Evolutionary conservation across 2,888 invertebrate species (phyloP).

Genomic region (Ceramica pisi): DNA sequence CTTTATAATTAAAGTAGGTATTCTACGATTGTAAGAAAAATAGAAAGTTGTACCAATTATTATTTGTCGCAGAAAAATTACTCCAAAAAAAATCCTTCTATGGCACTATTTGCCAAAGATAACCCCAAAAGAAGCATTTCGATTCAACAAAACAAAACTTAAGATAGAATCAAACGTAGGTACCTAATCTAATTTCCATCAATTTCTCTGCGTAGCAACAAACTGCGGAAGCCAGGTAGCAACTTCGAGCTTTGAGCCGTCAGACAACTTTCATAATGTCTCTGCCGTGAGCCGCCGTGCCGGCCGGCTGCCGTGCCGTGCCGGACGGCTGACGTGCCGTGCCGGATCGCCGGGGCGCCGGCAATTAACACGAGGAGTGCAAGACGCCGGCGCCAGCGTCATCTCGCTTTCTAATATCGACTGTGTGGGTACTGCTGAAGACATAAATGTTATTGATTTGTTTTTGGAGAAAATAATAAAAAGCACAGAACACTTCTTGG

Average conservation of each 20-base stretch:
- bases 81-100: neutral
- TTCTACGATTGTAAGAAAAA: neutral
- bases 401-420: slow-evolving; percentile 84
- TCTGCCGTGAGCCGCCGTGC: slow-evolving; percentile 53
- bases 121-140: neutral
- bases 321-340: slow-evolving; percentile 10
- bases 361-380: slow-evolving; percentile 78
- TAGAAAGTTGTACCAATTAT: neutral
- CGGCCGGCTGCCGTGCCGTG: slow-evolving; percentile 6
- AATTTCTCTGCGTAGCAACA: slow-evolving; percentile 34
- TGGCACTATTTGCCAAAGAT: neutral
- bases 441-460: slow-evolving; percentile 34
- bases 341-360: slow-evolving; percentile 30
- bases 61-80: neutral
- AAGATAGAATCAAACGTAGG: neutral
- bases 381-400: slow-evolving; percentile 76
- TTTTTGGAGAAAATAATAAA: neutral
- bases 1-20: neutral
- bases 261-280: slow-evolving; percentile 75
- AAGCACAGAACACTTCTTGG: too few species aligned
- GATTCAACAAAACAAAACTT: neutral
- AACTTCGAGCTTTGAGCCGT: slow-evolving; percentile 42
- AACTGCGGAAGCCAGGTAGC: slow-evolving; percentile 28
- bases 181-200: slow-evolving; percentile 29
- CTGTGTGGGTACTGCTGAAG: slow-evolving; percentile 69